Evolutionary conservation across 2,888 invertebrate genomes (phyloP).

Genomic region (Callyntrura guangdongensis): DNA sequence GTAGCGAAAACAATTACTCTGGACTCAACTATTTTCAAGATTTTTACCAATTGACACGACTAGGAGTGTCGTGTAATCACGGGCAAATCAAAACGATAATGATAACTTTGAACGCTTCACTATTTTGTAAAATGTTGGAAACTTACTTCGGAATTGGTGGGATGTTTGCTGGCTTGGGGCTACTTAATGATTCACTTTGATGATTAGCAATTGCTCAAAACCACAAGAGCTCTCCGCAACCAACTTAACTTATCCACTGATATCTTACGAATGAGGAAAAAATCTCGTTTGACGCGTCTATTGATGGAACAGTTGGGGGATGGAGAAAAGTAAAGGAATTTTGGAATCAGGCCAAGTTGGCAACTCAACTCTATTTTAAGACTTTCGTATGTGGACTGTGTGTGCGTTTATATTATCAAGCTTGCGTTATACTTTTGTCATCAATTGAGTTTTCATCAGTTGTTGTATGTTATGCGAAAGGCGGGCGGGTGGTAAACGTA

Average conservation of each 20-base stretch:
- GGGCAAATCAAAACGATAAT: too few species aligned
- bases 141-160: slow-evolving; percentile 72
- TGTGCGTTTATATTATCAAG: slow-evolving; percentile 10
- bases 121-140: background rate
- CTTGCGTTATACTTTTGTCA: slow-evolving; percentile 34
- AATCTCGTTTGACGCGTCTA: slow-evolving; percentile 41
- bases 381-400: slow-evolving; percentile 39
- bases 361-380: slow-evolving; percentile 76
- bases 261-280: slow-evolving; percentile 69
- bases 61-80: too few species aligned
- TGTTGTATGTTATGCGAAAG: slow-evolving; percentile 11
- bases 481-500: slow-evolving; percentile 32
- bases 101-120: background rate
- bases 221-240: slow-evolving; percentile 58
- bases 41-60: background rate
- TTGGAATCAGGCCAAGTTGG: slow-evolving; percentile 68
- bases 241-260: slow-evolving; percentile 65
- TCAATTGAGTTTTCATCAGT: slow-evolving; percentile 27
- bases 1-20: background rate
- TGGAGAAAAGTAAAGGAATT: slow-evolving; percentile 66
- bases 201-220: slow-evolving; percentile 45
- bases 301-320: slow-evolving; percentile 70
- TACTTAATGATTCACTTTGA: background rate
- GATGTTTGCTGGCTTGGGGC: background rate
- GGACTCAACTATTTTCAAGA: background rate